These are phyloP conservation scores for Alfaro cultratus DNA, from an alignment of 2,797 vertebrate genomes.

Conservation along the genomic window DNA sequence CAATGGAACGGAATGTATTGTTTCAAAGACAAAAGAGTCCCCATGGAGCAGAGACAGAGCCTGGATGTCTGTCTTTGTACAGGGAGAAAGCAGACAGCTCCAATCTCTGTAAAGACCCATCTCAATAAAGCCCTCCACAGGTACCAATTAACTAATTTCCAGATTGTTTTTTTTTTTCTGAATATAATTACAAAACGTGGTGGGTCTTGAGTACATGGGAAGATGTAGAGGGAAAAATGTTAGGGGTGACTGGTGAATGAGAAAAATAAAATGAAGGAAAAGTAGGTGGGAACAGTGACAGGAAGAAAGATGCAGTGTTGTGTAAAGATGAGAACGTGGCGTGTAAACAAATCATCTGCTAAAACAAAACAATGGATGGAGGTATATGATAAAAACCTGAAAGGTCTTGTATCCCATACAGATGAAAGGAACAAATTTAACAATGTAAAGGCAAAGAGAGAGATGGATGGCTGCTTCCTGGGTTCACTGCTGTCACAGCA, in stretches of 20 bases:
- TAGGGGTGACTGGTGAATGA: slow-evolving; percentile 39
- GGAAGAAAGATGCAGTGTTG: slow-evolving; percentile 21
- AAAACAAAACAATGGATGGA: slow-evolving; percentile 47
- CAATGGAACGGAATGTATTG: slow-evolving; percentile 55
- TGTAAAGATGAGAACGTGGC: slow-evolving; percentile 16
- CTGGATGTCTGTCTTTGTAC: slow-evolving; percentile 46
- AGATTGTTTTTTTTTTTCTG: slow-evolving; percentile 51
- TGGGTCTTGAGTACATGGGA: slow-evolving; percentile 40
- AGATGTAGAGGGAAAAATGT: slow-evolving; percentile 7
- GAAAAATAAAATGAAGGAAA: slow-evolving; percentile 36
- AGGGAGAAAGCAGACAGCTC: slow-evolving; percentile 44
- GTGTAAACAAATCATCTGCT: slow-evolving; percentile 20
- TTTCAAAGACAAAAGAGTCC: slow-evolving; percentile 58
- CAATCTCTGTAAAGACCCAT: slow-evolving; percentile 56
- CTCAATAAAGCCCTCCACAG: slow-evolving; percentile 59
- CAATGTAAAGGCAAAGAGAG: slow-evolving; percentile 55
- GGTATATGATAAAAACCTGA: slow-evolving; percentile 28
- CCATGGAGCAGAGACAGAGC: slow-evolving; percentile 41
- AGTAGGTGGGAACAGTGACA: slow-evolving; percentile 19
- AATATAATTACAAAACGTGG: slow-evolving; percentile 46
- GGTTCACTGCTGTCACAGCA: slow-evolving; percentile 46
- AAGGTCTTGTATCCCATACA: slow-evolving; percentile 29
- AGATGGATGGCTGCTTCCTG: slow-evolving; percentile 66
- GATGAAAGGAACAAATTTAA: slow-evolving; percentile 40
- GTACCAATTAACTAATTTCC: slow-evolving; percentile 31